Evolutionary conservation across 30 jellyfish, hydroid and myxozoan species (phyloP), one percentile per base, ranked within the genome.

Genomic region (Pelagia noctiluca): DNA sequence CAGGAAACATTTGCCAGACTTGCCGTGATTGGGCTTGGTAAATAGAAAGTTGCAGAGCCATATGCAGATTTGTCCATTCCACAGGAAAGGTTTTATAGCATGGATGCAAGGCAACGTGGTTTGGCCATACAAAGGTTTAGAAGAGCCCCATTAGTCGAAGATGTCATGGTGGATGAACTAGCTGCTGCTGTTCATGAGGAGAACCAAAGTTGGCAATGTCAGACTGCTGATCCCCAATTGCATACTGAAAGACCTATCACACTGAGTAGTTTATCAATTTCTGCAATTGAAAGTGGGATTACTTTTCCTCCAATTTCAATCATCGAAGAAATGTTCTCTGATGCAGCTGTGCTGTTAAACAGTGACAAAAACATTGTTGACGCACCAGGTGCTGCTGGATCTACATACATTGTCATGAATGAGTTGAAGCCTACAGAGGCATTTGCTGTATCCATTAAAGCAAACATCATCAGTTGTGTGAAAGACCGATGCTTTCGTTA

Each of bases 21-120:
- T 32, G 78, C 78, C 28, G 35, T 65, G 78, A 21, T 65, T 65
- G 78, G 78, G n/a, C 26, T 65, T 2, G 78, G 78, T 19, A 37
- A 65, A 18, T 65, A 8, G 23, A 65, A 32, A 65, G 78, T 65
- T 65, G 50, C 78, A 25, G 78, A 65, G 48, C 31, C 26, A 18
- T 65, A 65, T 22, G 21, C 50, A 21, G 11, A 63, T 10, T 29
- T 19, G 22, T 28, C 77, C 33, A 33, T 63, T 18, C 11, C 28
- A 23, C 22, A 49, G 33, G 77, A 63, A 10, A 33, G 0, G 33
- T 63, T 63, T 29, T 63, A 63, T 29, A 18, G 23, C 22, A 63
- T 63, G 77, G 33, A 30, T 33, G 19, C 46, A 12, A 0, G 22
- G 19, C 77, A 63, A 29, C 46, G 77, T 21, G 42, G 18, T 11